Conservation (phyloP, 1,140 invertebrate species). For the Atta colombica region DNA sequence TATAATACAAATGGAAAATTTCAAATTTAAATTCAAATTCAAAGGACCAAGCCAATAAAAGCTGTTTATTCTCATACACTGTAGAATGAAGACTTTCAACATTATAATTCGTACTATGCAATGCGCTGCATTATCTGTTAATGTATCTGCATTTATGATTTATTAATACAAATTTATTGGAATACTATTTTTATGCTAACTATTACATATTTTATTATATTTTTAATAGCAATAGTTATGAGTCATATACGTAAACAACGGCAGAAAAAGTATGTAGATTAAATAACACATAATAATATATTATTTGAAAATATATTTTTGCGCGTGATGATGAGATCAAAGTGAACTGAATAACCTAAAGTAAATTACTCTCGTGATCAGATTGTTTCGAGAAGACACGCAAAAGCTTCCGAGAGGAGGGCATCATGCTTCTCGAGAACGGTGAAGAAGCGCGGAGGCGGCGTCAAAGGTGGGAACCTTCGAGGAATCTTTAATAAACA, state of each 20-base stretch:
- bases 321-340: neutral
- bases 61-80: neutral
- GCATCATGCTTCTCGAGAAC: conserved; percentile 61
- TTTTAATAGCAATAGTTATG: neutral
- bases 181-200: too few relatives aligned
- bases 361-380: conserved; percentile 27
- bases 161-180: neutral
- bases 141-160: neutral
- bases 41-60: neutral
- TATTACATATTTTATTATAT: neutral
- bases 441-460: conserved; percentile 66
- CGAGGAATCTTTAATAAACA: conserved; percentile 78
- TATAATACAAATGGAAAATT: neutral
- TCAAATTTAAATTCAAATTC: neutral
- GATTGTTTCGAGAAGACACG: conserved; percentile 49
- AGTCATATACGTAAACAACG: neutral
- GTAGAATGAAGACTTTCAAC: neutral
- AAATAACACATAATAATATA: neutral
- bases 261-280: neutral
- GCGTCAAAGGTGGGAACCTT: conserved; percentile 75
- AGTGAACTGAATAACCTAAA: neutral
- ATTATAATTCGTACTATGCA: neutral
- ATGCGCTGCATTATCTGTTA: neutral
- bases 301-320: neutral
- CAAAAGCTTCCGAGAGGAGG: conserved; percentile 56